Evolutionary conservation across 2,888 invertebrate species (phyloP).

Genomic region (Neuroscelio doddi): DNA sequence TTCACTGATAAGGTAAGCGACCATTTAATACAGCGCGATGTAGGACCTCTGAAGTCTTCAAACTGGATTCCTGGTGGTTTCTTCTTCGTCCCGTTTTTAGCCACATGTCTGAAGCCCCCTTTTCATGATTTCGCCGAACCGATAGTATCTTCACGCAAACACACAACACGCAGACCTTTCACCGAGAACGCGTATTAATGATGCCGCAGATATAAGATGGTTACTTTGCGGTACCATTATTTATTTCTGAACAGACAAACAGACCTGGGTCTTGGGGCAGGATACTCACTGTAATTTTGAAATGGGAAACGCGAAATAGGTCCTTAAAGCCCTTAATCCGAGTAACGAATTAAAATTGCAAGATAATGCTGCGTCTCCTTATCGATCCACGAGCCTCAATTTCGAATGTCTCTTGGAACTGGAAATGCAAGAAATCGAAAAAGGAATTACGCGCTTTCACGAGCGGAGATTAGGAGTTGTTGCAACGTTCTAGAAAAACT

Average conservation of each 20-base stretch:
- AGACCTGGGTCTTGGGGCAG: neutral
- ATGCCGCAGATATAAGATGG: conserved; percentile 41
- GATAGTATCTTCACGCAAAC: conserved; percentile 49
- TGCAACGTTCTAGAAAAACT: conserved; percentile 4
- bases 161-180: conserved; percentile 45
- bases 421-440: conserved; percentile 10
- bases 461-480: neutral
- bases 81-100: conserved; percentile 28
- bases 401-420: neutral
- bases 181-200: conserved; percentile 43
- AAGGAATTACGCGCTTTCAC: conserved; percentile 10
- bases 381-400: conserved; percentile 5
- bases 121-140: conserved; percentile 51
- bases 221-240: conserved; percentile 50
- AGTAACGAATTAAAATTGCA: conserved; percentile 50
- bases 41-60: conserved; percentile 16
- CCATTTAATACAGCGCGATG: conserved; percentile 1
- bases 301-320: conserved; percentile 51
- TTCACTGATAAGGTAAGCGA: conserved; percentile 31
- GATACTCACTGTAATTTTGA: conserved; percentile 32
- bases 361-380: conserved; percentile 17
- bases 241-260: conserved; percentile 42
- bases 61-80: conserved; percentile 14
- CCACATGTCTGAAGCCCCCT: conserved; percentile 37
- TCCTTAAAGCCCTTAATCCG: conserved; percentile 53